Base-by-base conservation (phyloP, 2,797 vertebrate species). In the Tragelaphus eurycerus region DNA sequence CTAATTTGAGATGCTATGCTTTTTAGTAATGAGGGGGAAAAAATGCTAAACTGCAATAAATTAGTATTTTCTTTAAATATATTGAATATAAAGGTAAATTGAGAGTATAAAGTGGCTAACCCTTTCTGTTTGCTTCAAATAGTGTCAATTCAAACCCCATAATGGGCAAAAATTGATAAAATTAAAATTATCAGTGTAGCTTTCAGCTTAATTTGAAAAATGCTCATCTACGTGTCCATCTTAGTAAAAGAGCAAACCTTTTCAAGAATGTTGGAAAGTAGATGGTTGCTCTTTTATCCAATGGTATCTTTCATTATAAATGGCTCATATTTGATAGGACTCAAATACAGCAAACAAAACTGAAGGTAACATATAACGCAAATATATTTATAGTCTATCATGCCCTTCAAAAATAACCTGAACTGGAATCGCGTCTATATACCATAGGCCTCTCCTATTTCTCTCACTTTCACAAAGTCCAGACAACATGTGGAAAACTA, bases 201-300 rank as follows among this genome's bases (percentile, higher is more conserved):
- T 84, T 97, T 95, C 60, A 90, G 52, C 59, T 86, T 48, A 57
- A 16, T 93, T 88, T 96, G 76, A 88, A 95, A 90, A 90, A 57
- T 34, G 29, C 79, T 93, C 84, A 62, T 57, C 43, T 52, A 83
- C 43, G 29, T 46, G 12, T 54, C 38, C 25, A 57, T 92, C 25
- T 79, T 86, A 57, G 55, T 86, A 27, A 86, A 95, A 74, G 38
- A 89, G 34, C 59, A 89, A 96, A 43, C 3, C 3, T 13, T 67
- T 57, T 71, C 86, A 91, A 76, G 19, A 27, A 52, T 60, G 50
- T 64, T 81, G 12, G 14, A 93, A 92, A 92, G 25, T 67, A 50
- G 12, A 38, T 4, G 17, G 64, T 34, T 43, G 27, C 29, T 78
- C 7, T 71, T 25, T 92, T 64, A 81, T 3, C 23, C 38, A 59